Percentiles rank a stretch among this genome's conserved stretches.
phyloP scores from a whole-genome alignment of 92 coral and sea anemone genomes.

The Palythoa grandis region DNA sequence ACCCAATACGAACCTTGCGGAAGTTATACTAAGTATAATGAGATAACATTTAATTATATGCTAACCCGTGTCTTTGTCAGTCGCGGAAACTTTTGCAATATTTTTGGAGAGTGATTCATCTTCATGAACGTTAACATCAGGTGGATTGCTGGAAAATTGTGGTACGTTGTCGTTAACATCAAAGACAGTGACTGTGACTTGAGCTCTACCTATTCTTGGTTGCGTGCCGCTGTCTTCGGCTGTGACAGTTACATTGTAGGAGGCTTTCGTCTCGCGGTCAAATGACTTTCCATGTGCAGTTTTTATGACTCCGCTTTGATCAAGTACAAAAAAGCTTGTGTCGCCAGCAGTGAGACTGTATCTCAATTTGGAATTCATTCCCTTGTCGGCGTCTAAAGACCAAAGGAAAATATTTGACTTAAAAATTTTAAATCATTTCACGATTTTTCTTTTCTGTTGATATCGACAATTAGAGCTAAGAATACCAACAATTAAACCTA shows the following conservation, averaged over 20 bases:
- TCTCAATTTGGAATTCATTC: conserved; percentile 64
- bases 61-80: conserved; percentile 76
- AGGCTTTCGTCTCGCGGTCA: conserved; percentile 71
- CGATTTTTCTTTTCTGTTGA: background rate
- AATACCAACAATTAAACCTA: no score
- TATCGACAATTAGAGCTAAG: background rate
- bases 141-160: conserved; percentile 24
- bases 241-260: conserved; percentile 67
- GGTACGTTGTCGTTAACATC: conserved; percentile 80
- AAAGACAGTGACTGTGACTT: conserved; percentile 58
- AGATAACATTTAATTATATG: background rate
- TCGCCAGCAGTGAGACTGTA: conserved; percentile 68
- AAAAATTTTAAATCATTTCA: background rate
- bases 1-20: no score
- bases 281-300: conserved; percentile 48
- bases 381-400: conserved; percentile 79
- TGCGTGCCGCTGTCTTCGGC: conserved; percentile 66
- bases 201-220: conserved; percentile 47
- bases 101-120: conserved; percentile 20
- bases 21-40: no score
- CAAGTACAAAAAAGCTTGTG: conserved; percentile 51
- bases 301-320: conserved; percentile 41
- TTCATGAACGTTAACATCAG: conserved; percentile 49
- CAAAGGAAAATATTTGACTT: background rate
- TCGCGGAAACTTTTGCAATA: conserved; percentile 53